Evolutionary conservation across 1,140 invertebrate genomes (phyloP), one percentile per base, ranked within the genome.

Genomic region (Platyscapa corneri): DNA sequence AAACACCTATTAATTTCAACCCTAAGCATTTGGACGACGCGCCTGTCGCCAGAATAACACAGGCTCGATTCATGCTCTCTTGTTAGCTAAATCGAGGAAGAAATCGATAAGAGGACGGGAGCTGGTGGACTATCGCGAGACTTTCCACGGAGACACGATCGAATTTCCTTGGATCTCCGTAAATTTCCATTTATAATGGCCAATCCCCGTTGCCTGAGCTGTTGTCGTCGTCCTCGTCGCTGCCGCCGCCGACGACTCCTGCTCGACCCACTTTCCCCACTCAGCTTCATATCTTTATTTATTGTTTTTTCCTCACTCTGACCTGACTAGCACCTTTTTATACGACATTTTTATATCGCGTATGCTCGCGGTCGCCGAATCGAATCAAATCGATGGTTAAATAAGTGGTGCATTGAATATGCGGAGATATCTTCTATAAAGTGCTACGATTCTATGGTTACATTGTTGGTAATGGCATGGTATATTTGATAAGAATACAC

Each of bases 1-100:
- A 76, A 64, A 30, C 23, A 70, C 16, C 75, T 64, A 84, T 84
- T 84, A 84, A 84, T 78, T 53, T 46, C 37, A 34, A 37, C 39
- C 39, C n/a, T 42, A 0, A 27, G 32, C 60, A 84, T 84, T 84
- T 84, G 70, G 64, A 30, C 53, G 75, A 39, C 42, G 20, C 70
- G 49, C 30, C 37, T 67, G n/a, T 12, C 42, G 42, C 42, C 5
- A 5, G 42, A 46, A 12, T 46, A 7, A 46, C 42, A 12, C 42
- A 12, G 5, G 49, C 16, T 60, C 79, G 65, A 53, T 70, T 84
- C 65, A 37, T 79, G 34, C 32, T 53, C 18, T 64, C 83, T 84
- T 74, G 64, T 67, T 67, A 77, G 65, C 18, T 39, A 42, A 23
- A 18, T 72, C 46, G 46, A 49, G 49, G 23, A 42, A 64, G 82